Evolutionary conservation across 2,113 vertebrate genomes (phyloP), one percentile per base, ranked within the genome.

Genomic region (Amblyopsis rosae): DNA sequence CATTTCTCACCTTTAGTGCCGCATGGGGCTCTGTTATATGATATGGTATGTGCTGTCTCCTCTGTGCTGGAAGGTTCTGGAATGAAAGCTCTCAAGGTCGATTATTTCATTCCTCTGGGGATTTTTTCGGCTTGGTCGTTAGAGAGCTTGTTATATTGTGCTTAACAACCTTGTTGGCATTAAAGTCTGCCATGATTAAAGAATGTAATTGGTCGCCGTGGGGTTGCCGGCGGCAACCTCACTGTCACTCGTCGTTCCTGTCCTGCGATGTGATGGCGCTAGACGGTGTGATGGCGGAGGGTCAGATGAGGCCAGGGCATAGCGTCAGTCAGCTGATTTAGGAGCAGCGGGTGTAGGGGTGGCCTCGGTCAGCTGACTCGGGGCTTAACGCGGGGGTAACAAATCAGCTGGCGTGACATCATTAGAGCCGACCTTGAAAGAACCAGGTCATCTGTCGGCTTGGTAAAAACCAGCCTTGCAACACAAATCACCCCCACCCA

Each of bases 361-460:
- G 1, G 49, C 11, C 16, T 73, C 70, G 60, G 69, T 83, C 82
- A 87, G 85, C 82, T 86, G 85, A 83, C 62, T 12, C n/a, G 15
- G n/a, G 11, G 12, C 6, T 26, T 12, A 59, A 12, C 8, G 3
- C 17, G 12, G 35, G 35, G 59, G 59, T 33, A n/a, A 26, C 66
- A 32, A 70, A 73, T 77, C 70, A 81, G 67, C 63, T 69, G 33
- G 64, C 16, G 79, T 76, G 73, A 72, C 68, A 58, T 83, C 70
- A 80, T 91, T 93, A 87, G 62, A 67, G 77, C 68, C 16, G 67
- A 87, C 79, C 62, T 68, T 75, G 80, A 85, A 87, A 93, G 35
- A 91, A 86, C 77, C 83, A 92, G 92, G 84, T 82, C 67, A 35
- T 62, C 73, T 57, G 76, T 63, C 49, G 90, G 87, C 92, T 93